phyloP scores from a whole-genome alignment of 2,797 vertebrate species.

The Sciurus carolinensis region DNA sequence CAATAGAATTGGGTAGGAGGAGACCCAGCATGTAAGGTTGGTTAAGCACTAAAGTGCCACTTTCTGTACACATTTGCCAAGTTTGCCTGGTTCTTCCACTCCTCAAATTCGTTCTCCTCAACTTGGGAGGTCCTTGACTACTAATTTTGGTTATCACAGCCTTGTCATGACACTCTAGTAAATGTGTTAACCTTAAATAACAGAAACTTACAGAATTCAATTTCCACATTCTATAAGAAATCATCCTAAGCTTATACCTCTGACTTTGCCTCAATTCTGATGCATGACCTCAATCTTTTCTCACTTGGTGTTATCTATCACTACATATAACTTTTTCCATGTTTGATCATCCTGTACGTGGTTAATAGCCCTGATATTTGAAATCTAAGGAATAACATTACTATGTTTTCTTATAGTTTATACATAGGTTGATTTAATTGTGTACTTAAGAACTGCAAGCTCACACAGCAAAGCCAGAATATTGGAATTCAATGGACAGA shows the following conservation, averaged over 20 bases:
- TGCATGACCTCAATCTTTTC: not conserved
- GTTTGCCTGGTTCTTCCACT: not conserved
- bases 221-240: not conserved
- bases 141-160: not conserved
- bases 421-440: constrained; percentile 10
- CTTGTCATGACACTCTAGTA: not conserved
- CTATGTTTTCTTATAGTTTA: not conserved
- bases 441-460: not conserved
- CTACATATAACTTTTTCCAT: not conserved
- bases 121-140: not conserved
- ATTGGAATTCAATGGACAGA: constrained; percentile 57
- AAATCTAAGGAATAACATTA: not conserved
- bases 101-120: not conserved
- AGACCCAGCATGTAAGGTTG: not conserved
- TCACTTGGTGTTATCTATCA: not conserved
- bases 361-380: not conserved
- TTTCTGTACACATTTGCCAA: not conserved
- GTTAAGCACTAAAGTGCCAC: not conserved
- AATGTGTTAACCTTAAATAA: not conserved
- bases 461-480: constrained; percentile 53
- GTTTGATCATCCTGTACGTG: not conserved
- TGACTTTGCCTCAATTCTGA: not conserved
- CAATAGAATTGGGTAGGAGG: not conserved
- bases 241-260: not conserved
- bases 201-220: not conserved